Evolutionary conservation across 2,113 vertebrate species (phyloP).

Genomic region (Urocitellus parryii): DNA sequence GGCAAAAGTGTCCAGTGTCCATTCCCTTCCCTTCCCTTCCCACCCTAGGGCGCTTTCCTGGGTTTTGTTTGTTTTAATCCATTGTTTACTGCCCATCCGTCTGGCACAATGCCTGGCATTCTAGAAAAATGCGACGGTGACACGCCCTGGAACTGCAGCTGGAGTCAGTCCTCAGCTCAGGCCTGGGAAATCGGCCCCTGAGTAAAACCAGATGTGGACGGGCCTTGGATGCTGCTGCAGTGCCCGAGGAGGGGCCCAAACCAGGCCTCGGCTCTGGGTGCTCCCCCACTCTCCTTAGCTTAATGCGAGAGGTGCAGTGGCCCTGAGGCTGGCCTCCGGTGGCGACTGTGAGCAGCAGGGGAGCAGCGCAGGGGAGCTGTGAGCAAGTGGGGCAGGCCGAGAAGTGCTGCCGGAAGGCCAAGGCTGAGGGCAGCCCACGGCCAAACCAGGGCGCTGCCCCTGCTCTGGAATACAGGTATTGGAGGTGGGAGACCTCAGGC

Average conservation of each 20-base stretch:
- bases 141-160: background rate
- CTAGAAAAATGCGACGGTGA: background rate
- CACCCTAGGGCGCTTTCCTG: background rate
- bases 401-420: background rate
- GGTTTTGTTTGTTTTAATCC: background rate
- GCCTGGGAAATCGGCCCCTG: background rate
- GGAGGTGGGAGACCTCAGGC: background rate
- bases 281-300: background rate
- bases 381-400: accelerated
- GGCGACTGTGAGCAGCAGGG: too few relatives aligned
- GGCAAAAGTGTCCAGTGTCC: background rate
- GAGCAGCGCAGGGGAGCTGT: too few relatives aligned
- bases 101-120: background rate
- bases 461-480: background rate
- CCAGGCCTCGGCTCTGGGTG: background rate
- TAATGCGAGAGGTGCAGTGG: background rate
- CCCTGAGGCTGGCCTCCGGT: accelerated
- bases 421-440: accelerated
- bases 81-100: background rate
- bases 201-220: background rate
- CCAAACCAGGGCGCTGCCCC: too few relatives aligned
- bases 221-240: background rate
- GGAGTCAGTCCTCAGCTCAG: background rate
- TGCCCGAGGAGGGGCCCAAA: background rate
- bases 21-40: background rate